phyloP scores from a whole-genome alignment of 2,113 vertebrate genomes.

The Nycticryphes semicollaris region DNA sequence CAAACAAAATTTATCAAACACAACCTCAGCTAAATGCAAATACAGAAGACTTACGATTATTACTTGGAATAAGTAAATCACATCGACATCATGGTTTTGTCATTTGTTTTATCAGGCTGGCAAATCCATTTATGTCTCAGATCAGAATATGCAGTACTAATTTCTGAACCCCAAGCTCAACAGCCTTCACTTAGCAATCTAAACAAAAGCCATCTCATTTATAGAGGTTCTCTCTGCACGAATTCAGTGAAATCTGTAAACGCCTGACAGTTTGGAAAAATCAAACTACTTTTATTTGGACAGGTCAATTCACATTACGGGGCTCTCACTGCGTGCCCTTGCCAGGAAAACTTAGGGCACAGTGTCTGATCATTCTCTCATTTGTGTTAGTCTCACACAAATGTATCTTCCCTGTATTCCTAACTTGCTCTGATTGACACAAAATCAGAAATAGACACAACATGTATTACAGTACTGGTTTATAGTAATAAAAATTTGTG shows the following conservation, averaged over 20 bases:
- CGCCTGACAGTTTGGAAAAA: background rate
- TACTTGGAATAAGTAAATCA: background rate
- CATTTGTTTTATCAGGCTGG: background rate
- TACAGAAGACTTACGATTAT: background rate
- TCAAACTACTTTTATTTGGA: background rate
- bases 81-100: background rate
- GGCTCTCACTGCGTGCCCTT: background rate
- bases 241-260: background rate
- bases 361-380: background rate
- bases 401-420: background rate
- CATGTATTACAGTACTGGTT: background rate
- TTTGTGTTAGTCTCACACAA: background rate
- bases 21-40: background rate
- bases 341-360: background rate
- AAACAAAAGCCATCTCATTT: background rate
- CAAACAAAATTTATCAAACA: background rate
- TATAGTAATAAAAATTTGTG: background rate
- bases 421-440: background rate
- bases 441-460: background rate
- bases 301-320: background rate
- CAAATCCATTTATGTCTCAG: background rate
- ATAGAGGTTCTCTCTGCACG: background rate
- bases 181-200: background rate
- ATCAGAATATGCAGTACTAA: background rate
- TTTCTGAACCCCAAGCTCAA: background rate